Base-by-base conservation (phyloP, 1,140 invertebrate genomes). In the Brachionus plicatilis region DNA sequence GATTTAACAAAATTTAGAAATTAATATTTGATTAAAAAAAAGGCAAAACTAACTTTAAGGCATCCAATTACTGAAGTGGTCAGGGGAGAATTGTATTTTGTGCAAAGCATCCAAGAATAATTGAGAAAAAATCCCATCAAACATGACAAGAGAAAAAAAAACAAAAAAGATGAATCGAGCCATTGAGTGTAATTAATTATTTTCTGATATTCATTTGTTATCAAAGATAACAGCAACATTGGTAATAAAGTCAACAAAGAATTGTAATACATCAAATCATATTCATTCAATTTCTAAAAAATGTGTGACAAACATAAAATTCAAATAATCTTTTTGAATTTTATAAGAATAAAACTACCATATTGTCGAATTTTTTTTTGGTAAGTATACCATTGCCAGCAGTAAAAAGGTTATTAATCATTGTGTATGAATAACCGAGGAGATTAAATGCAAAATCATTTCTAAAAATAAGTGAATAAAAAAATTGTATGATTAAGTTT, bases 41-140 rank as follows among this genome's bases (percentile, higher is more conserved):
- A 1, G 33, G 0, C 0, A 37, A 37, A 37, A 6, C 33, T 37
- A 6, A 53, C 47, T 53, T 53, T 53, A n/a, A 53, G 12, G 12
- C 89, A 98, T 0, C 97, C 97, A 85, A 99, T 95, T 85, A 99
- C 98, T 7, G 96, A 98, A 24, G 97, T 99, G 0, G 97, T 99
- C 47, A 99, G 90, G n/a, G 97, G 96, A 83, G 96, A 98, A 91
- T 99, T 99, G 88, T 95, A 93, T 86, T 94, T 92, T 0, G 96
- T 99, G 90, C 97, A 99, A 47, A 99, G 90, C 86, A 99, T 94
- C 12, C 96, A 94, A 87, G 95, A 95, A 88, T 98, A 99, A 53
- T 94, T 95, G 12, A 99, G 90, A 24, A 99, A 90, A 89, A 98
- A 99, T 0, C 97, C 97, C 94, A 99, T 97, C 1, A 97, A 89